Evolutionary conservation across 2,888 invertebrate genomes (phyloP).

Genomic region (Macrosoma leucophasiata): DNA sequence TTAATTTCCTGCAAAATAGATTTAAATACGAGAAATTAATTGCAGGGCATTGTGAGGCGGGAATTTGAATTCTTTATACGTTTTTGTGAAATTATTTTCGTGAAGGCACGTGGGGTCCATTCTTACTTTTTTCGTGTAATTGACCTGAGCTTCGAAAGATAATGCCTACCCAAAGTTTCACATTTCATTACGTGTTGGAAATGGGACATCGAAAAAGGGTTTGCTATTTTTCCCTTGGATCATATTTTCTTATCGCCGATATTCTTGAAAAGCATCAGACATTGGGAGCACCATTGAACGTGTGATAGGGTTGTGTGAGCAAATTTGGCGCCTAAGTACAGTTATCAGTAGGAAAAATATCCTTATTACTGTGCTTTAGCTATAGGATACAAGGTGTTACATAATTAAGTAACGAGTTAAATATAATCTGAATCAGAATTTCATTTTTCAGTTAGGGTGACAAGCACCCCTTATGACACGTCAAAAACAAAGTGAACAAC

Average conservation of each 20-base stretch:
- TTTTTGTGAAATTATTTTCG: constrained; percentile 11
- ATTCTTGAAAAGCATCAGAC: too few relatives aligned
- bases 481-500: too few relatives aligned
- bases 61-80: constrained; percentile 10
- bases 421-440: too few relatives aligned
- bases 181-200: constrained; percentile 15
- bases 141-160: constrained; percentile 4
- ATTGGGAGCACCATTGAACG: too few relatives aligned
- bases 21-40: constrained; percentile 49
- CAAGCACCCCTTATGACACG: too few relatives aligned
- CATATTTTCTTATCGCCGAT: constrained; percentile 14
- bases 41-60: constrained; percentile 3
- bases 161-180: constrained; percentile 6
- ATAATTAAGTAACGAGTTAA: too few relatives aligned
- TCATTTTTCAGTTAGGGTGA: too few relatives aligned
- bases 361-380: too few relatives aligned
- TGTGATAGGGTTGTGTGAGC: too few relatives aligned
- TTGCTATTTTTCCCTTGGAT: constrained; percentile 11
- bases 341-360: too few relatives aligned
- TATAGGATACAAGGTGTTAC: too few relatives aligned
- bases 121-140: neutral
- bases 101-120: neutral
- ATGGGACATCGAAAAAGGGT: constrained; percentile 12
- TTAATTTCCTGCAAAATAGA: constrained; percentile 50
- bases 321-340: too few relatives aligned